Base-by-base conservation (phyloP, 2,797 vertebrate species). In the Lutjanus argentimaculatus region DNA sequence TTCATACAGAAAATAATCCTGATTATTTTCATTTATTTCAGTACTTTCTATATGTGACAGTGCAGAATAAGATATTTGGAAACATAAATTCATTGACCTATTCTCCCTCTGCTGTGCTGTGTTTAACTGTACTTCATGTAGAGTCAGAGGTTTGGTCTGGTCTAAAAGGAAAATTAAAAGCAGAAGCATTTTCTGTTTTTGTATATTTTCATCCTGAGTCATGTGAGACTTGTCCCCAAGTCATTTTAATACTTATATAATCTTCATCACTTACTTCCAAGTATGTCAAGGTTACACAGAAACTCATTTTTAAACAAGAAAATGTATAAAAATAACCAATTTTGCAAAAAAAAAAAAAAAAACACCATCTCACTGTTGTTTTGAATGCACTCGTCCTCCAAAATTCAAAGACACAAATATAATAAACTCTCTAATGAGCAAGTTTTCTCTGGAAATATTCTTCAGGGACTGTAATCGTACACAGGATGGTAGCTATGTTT, bases 371-470 rank as follows among this genome's bases (percentile, higher is more conserved):
- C 63, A 63, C 8, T 45, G 49, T 80, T 84, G 74, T 88, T 88
- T 80, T 85, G 52, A 87, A 82, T 48, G 21, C 4, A n/a, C 51
- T 51, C 53, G 83, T 88, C 89, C 92, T 92, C 70, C 85, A 90
- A 82, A 90, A 90, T 84, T 90, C 79, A 89, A 88, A 89, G 85
- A 85, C 51, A 62, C 82, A 78, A 77, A 78, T 66, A 52, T 15
- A 84, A 72, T 82, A 75, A 90, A 83, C 72, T 75, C 74, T 72
- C 46, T 91, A 94, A 93, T 90, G 85, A 93, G 91, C 67, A 70
- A 70, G 67, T 77, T 84, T 86, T 77, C 70, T 72, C 42, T 51
- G 69, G 77, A 83, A 80, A 84, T 79, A 86, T 84, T 80, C 88
- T 86, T 79, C 42, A 53, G 89, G 85, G 89, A 89, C 30, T 30